Evolutionary conservation across 53 echinoderm and acorn worm species (phyloP).

Genomic region (Patiria pectinifera): DNA sequence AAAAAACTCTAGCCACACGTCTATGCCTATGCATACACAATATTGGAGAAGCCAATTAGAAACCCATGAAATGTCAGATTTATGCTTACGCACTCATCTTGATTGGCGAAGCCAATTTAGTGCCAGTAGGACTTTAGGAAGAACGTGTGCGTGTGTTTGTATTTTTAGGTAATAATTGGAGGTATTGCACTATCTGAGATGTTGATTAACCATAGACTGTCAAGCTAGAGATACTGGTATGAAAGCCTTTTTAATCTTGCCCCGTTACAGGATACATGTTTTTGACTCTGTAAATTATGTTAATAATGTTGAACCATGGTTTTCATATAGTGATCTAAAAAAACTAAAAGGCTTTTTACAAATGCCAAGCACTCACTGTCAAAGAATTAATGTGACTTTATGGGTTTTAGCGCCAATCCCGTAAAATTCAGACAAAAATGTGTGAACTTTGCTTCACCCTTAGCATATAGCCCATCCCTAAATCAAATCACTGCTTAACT

Average conservation of each 20-base stretch:
- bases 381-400: neutral
- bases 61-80: neutral
- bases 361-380: neutral
- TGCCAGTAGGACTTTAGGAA: neutral
- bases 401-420: too few relatives aligned
- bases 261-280: too few relatives aligned
- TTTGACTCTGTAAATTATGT: too few relatives aligned
- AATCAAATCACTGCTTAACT: slow-evolving; percentile 29
- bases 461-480: neutral
- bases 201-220: neutral
- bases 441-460: neutral
- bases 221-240: neutral
- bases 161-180: slow-evolving; percentile 10
- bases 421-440: neutral
- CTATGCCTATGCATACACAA: neutral
- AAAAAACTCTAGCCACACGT: neutral
- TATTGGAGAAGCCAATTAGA: neutral
- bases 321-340: too few relatives aligned
- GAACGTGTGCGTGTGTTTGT: neutral
- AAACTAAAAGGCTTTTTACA: too few relatives aligned
- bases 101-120: slow-evolving; percentile 31
- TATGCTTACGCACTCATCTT: slow-evolving; percentile 2
- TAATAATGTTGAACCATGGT: too few relatives aligned
- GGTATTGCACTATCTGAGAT: neutral
- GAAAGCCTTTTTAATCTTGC: neutral